Conservation (phyloP, 2,888 invertebrate species). For the Tupiocoris notatus region DNA sequence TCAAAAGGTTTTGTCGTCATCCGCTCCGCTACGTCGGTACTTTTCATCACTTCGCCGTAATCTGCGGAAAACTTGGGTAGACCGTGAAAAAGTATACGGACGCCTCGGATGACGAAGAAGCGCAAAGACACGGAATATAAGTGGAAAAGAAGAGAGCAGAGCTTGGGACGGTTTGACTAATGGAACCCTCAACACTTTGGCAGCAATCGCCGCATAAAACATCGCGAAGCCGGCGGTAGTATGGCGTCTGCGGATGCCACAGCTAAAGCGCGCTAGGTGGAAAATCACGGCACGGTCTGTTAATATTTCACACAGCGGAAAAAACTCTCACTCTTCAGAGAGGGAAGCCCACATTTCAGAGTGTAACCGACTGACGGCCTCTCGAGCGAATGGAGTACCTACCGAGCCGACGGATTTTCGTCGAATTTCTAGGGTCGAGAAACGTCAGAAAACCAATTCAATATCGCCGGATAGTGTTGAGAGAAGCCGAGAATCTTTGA, state of each 20-base stretch:
- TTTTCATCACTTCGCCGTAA: slow-evolving; percentile 16
- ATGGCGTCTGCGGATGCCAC: neutral
- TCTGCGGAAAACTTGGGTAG: slow-evolving; percentile 13
- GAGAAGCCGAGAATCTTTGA: too few relatives aligned
- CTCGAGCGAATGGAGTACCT: too few relatives aligned
- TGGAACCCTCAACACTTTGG: slow-evolving; percentile 30
- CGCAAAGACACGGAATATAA: neutral
- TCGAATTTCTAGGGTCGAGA: too few relatives aligned
- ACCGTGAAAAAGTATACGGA: neutral
- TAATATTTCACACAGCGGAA: slow-evolving; percentile 29
- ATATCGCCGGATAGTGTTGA: too few relatives aligned
- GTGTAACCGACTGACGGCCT: too few relatives aligned
- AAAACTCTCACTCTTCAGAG: neutral
- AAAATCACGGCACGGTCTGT: slow-evolving; percentile 35
- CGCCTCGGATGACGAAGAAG: neutral
- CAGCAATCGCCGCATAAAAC: slow-evolving; percentile 32
- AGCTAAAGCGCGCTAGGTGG: slow-evolving; percentile 14
- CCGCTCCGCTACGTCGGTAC: slow-evolving; percentile 9
- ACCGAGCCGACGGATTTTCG: too few relatives aligned
- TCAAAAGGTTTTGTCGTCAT: neutral
- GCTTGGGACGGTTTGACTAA: slow-evolving; percentile 30
- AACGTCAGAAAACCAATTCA: too few relatives aligned
- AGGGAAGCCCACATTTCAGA: neutral
- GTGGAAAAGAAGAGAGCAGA: neutral
- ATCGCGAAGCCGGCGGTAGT: neutral